These are phyloP conservation scores for Seriola quinqueradiata DNA, from an alignment of 2,113 vertebrate genomes.

Conservation along the genomic window DNA sequence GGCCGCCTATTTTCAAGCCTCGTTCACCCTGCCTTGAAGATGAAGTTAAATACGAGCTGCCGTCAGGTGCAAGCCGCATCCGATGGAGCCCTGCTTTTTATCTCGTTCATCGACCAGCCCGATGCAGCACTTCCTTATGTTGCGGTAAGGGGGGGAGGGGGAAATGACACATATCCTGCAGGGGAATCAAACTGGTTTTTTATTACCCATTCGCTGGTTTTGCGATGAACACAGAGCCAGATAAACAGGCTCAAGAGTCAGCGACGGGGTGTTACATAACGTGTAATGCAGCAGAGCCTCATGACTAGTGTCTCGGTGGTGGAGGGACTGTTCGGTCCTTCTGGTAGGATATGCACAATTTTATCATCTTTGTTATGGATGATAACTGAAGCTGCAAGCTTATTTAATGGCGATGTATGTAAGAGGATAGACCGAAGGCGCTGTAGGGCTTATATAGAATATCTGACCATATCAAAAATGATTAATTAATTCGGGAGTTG, in stretches of 20 bases:
- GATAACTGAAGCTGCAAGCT: not conserved
- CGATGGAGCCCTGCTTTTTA: slow-evolving; percentile 76
- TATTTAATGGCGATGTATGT: not conserved
- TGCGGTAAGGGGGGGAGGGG: slow-evolving; percentile 79
- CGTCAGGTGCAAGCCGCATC: slow-evolving; percentile 79
- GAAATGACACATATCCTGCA: not conserved
- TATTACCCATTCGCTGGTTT: slow-evolving; percentile 6
- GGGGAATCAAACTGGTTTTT: not conserved
- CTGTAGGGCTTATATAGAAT: not conserved
- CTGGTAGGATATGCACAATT: slow-evolving; percentile 65
- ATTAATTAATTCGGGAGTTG: slow-evolving; percentile 50
- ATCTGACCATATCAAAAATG: slow-evolving; percentile 8
- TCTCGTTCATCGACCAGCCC: slow-evolving; percentile 75
- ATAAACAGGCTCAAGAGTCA: slow-evolving; percentile 73
- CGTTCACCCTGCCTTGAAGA: slow-evolving; percentile 69
- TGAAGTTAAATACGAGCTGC: slow-evolving; percentile 78
- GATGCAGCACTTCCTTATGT: slow-evolving; percentile 83
- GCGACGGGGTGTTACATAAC: slow-evolving; percentile 80
- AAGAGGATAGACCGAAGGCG: not conserved
- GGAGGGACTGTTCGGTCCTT: slow-evolving; percentile 68
- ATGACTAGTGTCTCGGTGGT: slow-evolving; percentile 69
- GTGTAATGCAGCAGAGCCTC: slow-evolving; percentile 78
- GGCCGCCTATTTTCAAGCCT: slow-evolving; percentile 47
- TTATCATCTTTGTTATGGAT: slow-evolving; percentile 38
- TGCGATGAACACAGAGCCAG: slow-evolving; percentile 24